Base-by-base conservation (phyloP, 2,888 invertebrate genomes). In the Amaurobius ferox region DNA sequence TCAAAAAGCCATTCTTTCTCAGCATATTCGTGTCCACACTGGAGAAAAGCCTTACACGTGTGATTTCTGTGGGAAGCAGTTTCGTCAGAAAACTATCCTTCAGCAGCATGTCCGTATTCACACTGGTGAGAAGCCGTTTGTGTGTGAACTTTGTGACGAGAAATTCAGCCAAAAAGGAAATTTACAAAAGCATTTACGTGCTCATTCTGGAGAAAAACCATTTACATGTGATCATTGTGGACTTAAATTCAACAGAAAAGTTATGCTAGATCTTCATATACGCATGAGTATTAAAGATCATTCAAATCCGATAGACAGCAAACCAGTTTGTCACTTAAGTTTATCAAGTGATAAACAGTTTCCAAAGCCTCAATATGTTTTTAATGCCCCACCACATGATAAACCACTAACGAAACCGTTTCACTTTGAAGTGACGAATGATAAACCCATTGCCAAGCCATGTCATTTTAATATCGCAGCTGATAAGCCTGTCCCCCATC, bases 141-240 rank as follows among this genome's bases (percentile, higher is more conserved):
- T 79, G 23, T 86, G 86, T 35, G 74, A 86, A 32, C 74, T 86
- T 39, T 86, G 86, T 62, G 79, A 79, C 28, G 78, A 86, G 64
- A 86, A 76, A 35, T 86, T 86, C 76, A 71, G 67, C 61, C 79
- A 79, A 40, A 86, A 86, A 40, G 86, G 86, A n/a, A 79, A 79
- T 29, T 62, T 86, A 30, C 72, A 74, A 39, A 86, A 79, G 39
- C 86, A 86, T 35, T 66, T 86, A 68, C 73, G 86, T 2, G 72
- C 79, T 2, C 86, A 86, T 55, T 79, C 86, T n/a, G 86, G 86
- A n/a, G 86, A 86, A 40, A 86, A 86, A 44, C 86, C 86, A 11
- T 86, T 86, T 39, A 71, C 67, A 13, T 86, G 86, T 67, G 79
- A 79, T 39, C 79, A 79, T 32, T 86, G 85, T 67, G 85, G 79